A percentile compares a stretch with the other conserved stretches of the same genome.
Evolutionary conservation across 2,797 vertebrate genomes (phyloP).

Genomic region (Paratrypauchen microcephalus): DNA sequence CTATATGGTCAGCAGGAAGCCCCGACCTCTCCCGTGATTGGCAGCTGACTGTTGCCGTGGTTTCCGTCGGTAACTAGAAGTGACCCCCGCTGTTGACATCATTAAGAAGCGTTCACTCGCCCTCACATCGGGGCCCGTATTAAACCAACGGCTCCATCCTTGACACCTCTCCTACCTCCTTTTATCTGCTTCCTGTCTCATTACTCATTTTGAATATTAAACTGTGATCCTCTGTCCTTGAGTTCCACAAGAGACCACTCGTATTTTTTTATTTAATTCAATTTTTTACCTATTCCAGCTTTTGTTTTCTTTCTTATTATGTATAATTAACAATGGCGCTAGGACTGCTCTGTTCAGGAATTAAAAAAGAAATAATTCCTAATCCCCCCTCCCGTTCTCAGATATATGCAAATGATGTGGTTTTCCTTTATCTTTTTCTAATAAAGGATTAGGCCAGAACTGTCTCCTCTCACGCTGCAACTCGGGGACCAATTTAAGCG

Average conservation of each 20-base stretch:
- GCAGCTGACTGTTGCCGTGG: constrained; percentile 66
- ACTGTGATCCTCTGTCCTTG: constrained; percentile 70
- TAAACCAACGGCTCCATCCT: constrained; percentile 47
- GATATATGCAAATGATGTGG: constrained; percentile 83
- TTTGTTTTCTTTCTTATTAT: constrained; percentile 62
- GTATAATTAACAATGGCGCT: constrained; percentile 73
- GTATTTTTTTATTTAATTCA: constrained; percentile 30
- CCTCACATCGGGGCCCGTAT: constrained; percentile 25
- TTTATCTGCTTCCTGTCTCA: constrained; percentile 63
- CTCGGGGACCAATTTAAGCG: constrained; percentile 85
- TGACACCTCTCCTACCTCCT: constrained; percentile 58
- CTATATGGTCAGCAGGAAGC: constrained; percentile 45
- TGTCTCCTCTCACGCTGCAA: constrained; percentile 78
- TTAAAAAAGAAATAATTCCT: constrained; percentile 81
- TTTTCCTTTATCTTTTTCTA: constrained; percentile 87
- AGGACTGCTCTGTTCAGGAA: constrained; percentile 76
- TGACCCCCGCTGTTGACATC: constrained; percentile 71
- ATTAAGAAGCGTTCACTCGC: constrained; percentile 57
- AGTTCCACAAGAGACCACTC: constrained; percentile 61
- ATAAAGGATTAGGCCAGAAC: constrained; percentile 86
- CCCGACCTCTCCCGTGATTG: constrained; percentile 60
- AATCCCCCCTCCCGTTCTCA: constrained; percentile 67
- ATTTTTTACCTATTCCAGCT: constrained; percentile 36
- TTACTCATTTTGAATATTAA: constrained; percentile 75
- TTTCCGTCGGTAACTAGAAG: constrained; percentile 66